Base-by-base conservation (phyloP, 2,113 vertebrate genomes). In the Eurypyga helias region DNA sequence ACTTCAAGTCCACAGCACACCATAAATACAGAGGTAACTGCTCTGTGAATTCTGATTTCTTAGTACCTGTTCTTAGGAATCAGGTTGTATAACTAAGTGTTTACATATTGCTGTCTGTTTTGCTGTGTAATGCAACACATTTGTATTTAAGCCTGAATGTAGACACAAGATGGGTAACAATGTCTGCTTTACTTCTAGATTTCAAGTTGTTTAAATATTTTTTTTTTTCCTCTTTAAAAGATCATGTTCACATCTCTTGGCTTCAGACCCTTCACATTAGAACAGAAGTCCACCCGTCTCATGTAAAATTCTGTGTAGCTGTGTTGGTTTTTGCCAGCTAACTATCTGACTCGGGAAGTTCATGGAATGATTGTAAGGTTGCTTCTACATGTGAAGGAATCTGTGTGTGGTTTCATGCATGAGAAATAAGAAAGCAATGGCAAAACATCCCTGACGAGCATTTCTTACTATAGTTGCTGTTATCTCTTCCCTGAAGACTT, bases 1-100 rank as follows among this genome's bases (percentile, higher is more conserved):
- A 64, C 98, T 71, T 97, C 98, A 70, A 99, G 98, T 96, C 98
- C 98, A 24, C 98, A 98, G 36, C 98, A 98, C 67, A 85, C 96
- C 28, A n/a, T 91, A 25, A 98, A 91, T 58, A 84, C 97, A 67
- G 99, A 99, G 99, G 99, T 99, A 98, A 98, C 38, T 94, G 43
- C 81, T 82, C 61, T 94, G 34, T 36, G 57, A 36, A 41, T 83
- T 86, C 65, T 83, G 1, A 58, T 86, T 96, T 92, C 52, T 76
- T 82, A 57, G 13, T 48, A 45, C 11, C 34, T 81, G 8, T 51
- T 94, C 21, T 17, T 65, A 83, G 78, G 15, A 76, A 19, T 82
- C 31, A 60, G 26, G 3, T 28, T 28, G 9, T 54, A 36, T 88
- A 62, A 58, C 7, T 58, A 25, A 34, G n/a, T 49, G n/a, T 43